phyloP scores from a whole-genome alignment of 2,113 vertebrate genomes.

The Cyrtonyx montezumae region DNA sequence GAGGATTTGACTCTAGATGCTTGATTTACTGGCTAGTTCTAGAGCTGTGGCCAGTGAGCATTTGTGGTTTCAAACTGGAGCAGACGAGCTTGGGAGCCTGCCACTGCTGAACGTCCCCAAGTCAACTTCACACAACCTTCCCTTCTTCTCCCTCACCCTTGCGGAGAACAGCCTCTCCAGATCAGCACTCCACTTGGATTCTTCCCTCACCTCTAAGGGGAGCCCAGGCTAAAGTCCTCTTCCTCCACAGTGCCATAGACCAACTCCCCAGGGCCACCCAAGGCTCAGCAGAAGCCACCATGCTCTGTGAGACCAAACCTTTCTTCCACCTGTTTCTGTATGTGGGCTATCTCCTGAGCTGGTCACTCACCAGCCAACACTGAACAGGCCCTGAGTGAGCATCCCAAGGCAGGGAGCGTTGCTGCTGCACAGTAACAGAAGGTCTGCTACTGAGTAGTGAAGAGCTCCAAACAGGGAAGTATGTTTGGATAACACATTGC shows the following conservation, averaged over 20 bases:
- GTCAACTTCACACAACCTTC: neutral
- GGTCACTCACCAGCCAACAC: neutral
- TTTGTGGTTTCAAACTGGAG: conserved; percentile 13
- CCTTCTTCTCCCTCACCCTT: neutral
- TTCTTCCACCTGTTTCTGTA: neutral
- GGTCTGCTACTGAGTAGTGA: neutral
- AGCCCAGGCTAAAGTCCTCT: neutral
- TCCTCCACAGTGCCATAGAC: neutral
- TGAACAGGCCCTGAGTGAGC: neutral
- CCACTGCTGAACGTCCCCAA: neutral
- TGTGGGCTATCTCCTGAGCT: neutral
- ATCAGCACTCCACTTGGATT: neutral
- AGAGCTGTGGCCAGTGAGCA: neutral
- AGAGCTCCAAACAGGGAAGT: neutral
- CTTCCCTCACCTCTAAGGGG: neutral
- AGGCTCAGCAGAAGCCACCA: neutral
- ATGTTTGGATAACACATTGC: neutral
- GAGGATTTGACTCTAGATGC: conserved; percentile 18
- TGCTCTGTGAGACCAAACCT: neutral
- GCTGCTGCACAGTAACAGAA: neutral
- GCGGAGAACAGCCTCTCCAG: neutral
- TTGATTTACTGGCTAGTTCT: conserved; percentile 48
- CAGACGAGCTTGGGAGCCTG: conserved; percentile 8
- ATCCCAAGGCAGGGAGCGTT: neutral
- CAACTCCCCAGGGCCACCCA: neutral